These are phyloP conservation scores for Orchestes rusci DNA, from an alignment of 2,888 invertebrate species.

Conservation along the genomic window DNA sequence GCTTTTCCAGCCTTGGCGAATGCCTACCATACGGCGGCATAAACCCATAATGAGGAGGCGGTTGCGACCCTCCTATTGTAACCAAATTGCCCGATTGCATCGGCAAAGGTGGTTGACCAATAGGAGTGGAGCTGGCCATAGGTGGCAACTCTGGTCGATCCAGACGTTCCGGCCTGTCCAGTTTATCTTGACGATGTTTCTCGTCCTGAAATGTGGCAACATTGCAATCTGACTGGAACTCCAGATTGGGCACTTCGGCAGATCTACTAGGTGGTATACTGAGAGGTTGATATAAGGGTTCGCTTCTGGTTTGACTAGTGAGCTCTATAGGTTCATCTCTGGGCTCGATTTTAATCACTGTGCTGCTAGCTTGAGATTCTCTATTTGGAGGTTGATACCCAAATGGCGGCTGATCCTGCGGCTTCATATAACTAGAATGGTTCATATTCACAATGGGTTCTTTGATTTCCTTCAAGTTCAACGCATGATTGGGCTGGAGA, in stretches of 20 bases:
- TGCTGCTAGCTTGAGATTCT: slow-evolving; percentile 8
- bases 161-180: slow-evolving; percentile 37
- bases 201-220: slow-evolving; percentile 29
- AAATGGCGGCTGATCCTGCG: slow-evolving; percentile 30
- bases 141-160: slow-evolving; percentile 26
- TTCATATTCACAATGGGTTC: slow-evolving; percentile 38
- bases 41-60: slow-evolving; percentile 51
- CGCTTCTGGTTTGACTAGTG: slow-evolving; percentile 35
- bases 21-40: slow-evolving; percentile 41
- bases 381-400: slow-evolving; percentile 26
- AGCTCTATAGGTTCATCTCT: slow-evolving; percentile 43
- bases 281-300: slow-evolving; percentile 19
- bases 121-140: slow-evolving; percentile 24
- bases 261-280: slow-evolving; percentile 31
- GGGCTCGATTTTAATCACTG: slow-evolving; percentile 41
- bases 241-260: slow-evolving; percentile 7
- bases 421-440: slow-evolving; percentile 33
- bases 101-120: slow-evolving; percentile 51
- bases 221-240: neutral
- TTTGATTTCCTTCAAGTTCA: slow-evolving; percentile 35
- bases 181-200: slow-evolving; percentile 31
- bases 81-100: slow-evolving; percentile 54
- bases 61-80: slow-evolving; percentile 50
- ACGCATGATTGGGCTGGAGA: slow-evolving; percentile 30
- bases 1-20: slow-evolving; percentile 36